Percentiles rank a stretch among this genome's conserved stretches.
Conservation (phyloP, 2,888 invertebrate genomes). For the Eugnorisma glareosa region DNA sequence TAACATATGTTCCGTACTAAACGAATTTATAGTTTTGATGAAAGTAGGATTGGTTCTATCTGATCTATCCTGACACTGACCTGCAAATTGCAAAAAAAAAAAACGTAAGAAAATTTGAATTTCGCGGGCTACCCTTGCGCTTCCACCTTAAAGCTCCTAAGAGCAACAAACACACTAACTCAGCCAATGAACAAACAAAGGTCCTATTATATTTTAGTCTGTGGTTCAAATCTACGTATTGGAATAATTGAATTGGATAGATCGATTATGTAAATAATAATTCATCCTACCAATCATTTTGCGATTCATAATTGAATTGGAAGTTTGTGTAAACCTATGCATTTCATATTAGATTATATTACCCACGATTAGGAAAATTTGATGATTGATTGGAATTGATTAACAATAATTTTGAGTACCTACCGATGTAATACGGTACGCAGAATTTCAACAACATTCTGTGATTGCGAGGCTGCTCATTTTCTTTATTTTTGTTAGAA, state of each 20-base stretch:
- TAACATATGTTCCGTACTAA: too few species aligned
- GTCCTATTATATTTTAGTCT: neutral
- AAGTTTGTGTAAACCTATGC: constrained; percentile 36
- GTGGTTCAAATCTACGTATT: neutral
- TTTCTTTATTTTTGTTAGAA: too few species aligned
- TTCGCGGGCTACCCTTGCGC: neutral
- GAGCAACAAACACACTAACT: neutral
- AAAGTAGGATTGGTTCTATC: too few species aligned
- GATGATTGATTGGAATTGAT: constrained; percentile 4
- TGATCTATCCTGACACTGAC: too few species aligned
- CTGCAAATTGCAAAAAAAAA: too few species aligned
- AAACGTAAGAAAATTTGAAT: too few species aligned
- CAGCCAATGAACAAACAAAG: too few species aligned
- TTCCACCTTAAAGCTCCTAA: neutral
- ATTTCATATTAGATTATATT: constrained; percentile 33
- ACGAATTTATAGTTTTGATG: too few species aligned
- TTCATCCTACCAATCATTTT: neutral
- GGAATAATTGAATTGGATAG: neutral
- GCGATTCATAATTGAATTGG: constrained; percentile 23
- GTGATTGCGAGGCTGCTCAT: too few species aligned
- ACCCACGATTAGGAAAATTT: neutral
- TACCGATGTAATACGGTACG: too few species aligned
- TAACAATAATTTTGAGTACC: too few species aligned
- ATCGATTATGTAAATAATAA: constrained; percentile 4
- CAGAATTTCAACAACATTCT: too few species aligned